A percentile compares a stretch with the other conserved stretches of the same genome.
These are phyloP conservation scores for Drosophila hydei DNA, from an alignment of 1,140 invertebrate species.

Conservation along the genomic window DNA sequence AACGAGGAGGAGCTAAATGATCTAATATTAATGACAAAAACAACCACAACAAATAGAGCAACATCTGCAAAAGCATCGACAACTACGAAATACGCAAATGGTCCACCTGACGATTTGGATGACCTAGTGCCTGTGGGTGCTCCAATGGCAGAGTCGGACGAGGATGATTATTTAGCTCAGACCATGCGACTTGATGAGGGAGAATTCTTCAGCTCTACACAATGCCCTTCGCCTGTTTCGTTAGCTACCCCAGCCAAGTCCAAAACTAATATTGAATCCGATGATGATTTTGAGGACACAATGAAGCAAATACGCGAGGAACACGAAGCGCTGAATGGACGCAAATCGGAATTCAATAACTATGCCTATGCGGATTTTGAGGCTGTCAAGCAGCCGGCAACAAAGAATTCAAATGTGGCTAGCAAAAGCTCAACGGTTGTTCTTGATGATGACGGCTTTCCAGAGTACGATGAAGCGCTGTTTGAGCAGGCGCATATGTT, in stretches of 20 bases:
- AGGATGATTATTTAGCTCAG: constrained; percentile 54
- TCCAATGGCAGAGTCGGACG: constrained; percentile 29
- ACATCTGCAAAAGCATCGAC: background rate
- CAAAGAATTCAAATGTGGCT: constrained; percentile 19
- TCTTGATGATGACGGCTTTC: constrained; percentile 77
- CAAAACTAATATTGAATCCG: constrained; percentile 26
- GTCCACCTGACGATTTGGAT: constrained; percentile 47
- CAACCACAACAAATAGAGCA: background rate
- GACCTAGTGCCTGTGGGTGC: constrained; percentile 44
- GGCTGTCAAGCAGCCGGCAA: constrained; percentile 24
- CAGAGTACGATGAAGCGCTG: constrained; percentile 65
- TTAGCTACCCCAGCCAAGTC: background rate
- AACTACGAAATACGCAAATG: constrained; percentile 36
- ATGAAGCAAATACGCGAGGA: constrained; percentile 62
- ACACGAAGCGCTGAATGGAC: constrained; percentile 58
- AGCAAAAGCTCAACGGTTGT: background rate
- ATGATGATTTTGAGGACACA: constrained; percentile 70
- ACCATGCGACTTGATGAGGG: constrained; percentile 64
- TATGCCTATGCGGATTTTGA: constrained; percentile 63
- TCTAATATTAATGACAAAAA: constrained; percentile 1
- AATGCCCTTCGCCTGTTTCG: constrained; percentile 7
- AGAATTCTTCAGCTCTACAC: constrained; percentile 30
- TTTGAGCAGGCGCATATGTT: constrained; percentile 67
- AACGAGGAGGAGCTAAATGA: constrained; percentile 7
- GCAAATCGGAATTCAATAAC: constrained; percentile 63